Base-by-base conservation (phyloP, 2,797 vertebrate species). In the Tangara arthus region DNA sequence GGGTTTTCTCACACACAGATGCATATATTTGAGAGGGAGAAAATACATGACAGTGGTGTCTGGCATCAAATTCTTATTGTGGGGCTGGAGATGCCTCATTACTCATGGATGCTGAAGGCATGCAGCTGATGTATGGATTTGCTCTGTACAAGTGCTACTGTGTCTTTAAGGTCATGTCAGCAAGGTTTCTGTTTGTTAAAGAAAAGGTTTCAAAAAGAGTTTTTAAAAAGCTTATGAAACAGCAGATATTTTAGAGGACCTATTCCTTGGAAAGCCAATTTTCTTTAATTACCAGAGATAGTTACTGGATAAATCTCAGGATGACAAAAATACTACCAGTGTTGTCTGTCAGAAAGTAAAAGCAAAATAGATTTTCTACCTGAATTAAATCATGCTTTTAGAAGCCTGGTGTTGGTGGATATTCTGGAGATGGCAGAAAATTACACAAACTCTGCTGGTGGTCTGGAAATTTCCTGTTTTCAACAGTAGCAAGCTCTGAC, bases 1-100 rank as follows among this genome's bases (percentile, higher is more conserved):
- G 77, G 90, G 44, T 90, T 95, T 95, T 95, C 92, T 93, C 96
- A 94, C 92, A 96, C 90, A 71, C 35, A 90, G 60, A 84, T 82
- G 53, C 90, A 86, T 93, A 89, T 53, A 76, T 93, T 82, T 80
- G 69, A 94, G 82, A 90, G 32, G 21, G 35, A 59, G 55, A 95
- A 93, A 95, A 90, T 77, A 89, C 79, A 77, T 77, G 70, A 73
- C 77, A 82, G 69, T 79, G 39, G 79, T 61, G 82, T 60, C 82
- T 73, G 59, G 72, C 72, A 64, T 84, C 56, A 89, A 83, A 90
- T 57, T 84, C 88, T 92, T 87, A 87, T 87, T 87, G 81, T 82
- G 72, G 47, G 16, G 18, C 63, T 73, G 79, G 65, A 86, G 89
- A 63, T 89, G 61, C 59, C 79, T 96, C 69, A 23, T 95, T 95